A percentile compares a stretch with the other conserved stretches of the same genome.
Evolutionary conservation across 2,113 vertebrate genomes (phyloP).

Genomic region (Hucho hucho): DNA sequence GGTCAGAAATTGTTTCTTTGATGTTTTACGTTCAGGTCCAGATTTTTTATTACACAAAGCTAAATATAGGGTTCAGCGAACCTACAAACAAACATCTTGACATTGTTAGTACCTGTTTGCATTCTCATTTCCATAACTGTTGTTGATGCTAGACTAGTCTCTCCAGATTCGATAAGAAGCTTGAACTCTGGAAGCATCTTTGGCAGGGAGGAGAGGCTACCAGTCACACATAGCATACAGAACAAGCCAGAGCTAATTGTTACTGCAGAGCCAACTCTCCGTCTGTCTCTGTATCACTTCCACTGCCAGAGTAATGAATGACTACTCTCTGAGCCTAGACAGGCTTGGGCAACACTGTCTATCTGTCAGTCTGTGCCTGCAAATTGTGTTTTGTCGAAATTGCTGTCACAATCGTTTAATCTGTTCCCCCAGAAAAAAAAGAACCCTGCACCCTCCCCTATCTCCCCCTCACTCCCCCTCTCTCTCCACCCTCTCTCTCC

Average conservation of each 20-base stretch:
- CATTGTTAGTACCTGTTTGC: background rate
- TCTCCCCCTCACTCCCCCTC: background rate
- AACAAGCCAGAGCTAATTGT: conserved; percentile 50
- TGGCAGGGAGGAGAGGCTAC: conserved; percentile 23
- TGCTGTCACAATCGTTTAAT: conserved; percentile 76
- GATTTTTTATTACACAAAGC: too few species aligned
- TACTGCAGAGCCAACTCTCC: conserved; percentile 35
- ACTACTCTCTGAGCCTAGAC: conserved; percentile 39
- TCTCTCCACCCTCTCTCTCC: background rate
- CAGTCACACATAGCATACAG: conserved; percentile 37
- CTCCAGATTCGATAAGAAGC: background rate
- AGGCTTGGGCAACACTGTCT: conserved; percentile 44
- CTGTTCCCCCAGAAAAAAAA: conserved; percentile 50
- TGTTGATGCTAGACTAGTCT: background rate
- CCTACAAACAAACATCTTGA: too few species aligned
- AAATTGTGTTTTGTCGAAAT: conserved; percentile 68
- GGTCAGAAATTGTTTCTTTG: background rate
- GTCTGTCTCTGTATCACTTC: conserved; percentile 45
- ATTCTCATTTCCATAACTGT: background rate
- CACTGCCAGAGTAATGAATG: conserved; percentile 54
- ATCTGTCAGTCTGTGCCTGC: conserved; percentile 55
- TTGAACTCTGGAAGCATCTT: background rate
- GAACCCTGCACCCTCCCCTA: conserved; percentile 17
- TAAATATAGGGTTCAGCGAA: too few species aligned
- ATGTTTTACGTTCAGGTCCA: too few species aligned